phyloP scores from a whole-genome alignment of 2,113 vertebrate genomes.

The Piaya cayana region DNA sequence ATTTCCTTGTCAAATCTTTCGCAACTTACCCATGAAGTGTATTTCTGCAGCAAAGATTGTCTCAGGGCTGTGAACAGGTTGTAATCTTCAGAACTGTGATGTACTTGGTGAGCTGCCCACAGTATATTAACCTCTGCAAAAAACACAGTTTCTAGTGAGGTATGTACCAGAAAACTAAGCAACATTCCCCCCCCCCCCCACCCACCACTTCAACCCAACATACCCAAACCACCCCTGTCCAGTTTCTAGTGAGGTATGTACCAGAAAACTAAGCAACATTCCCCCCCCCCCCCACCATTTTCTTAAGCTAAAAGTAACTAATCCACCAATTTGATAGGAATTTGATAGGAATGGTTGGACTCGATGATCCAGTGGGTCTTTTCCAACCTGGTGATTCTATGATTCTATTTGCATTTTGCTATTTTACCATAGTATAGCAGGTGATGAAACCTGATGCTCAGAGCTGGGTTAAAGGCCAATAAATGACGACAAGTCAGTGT shows the following conservation, averaged over 20 bases:
- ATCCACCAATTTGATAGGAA: not conserved
- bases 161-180: conserved; percentile 16
- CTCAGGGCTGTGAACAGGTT: conserved; percentile 91
- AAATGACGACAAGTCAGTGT: not conserved
- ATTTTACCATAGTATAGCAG: conserved; percentile 7
- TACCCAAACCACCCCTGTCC: no score
- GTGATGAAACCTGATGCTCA: conserved; percentile 22
- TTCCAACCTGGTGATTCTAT: no score
- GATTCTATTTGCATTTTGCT: conserved; percentile 18
- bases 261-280: conserved; percentile 23
- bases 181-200: no score
- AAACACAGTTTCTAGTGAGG: conserved; percentile 57
- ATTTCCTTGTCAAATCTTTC: not conserved
- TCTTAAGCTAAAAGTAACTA: not conserved
- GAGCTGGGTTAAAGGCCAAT: not conserved
- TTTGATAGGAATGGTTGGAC: no score
- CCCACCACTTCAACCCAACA: no score
- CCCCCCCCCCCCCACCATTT: no score
- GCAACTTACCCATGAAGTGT: conserved; percentile 88
- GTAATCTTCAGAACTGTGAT: conserved; percentile 94
- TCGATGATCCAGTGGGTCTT: no score
- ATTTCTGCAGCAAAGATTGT: conserved; percentile 85
- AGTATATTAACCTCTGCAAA: conserved; percentile 90
- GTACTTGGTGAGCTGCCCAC: conserved; percentile 93
- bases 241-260: conserved; percentile 44